Conservation (phyloP, 2,113 vertebrate genomes). For the Engystomops pustulosus region DNA sequence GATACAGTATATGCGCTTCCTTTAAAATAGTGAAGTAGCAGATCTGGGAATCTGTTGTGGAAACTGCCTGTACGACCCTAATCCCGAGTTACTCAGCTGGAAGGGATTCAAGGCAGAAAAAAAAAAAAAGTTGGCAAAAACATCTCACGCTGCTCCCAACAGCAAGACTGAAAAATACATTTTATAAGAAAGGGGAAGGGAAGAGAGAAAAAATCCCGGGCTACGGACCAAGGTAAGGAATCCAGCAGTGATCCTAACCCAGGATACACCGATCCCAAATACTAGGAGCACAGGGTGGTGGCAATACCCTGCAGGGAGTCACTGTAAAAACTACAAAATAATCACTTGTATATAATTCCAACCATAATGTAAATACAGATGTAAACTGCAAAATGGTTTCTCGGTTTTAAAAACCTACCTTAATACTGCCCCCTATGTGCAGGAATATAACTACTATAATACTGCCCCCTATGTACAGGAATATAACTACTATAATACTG, state of each 20-base stretch:
- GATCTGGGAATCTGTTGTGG: neutral
- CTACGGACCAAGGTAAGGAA: neutral
- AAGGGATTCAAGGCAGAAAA: neutral
- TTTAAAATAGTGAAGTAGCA: neutral
- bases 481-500: no score
- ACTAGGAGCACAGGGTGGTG: neutral
- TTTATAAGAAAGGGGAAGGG: neutral
- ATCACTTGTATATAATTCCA: neutral
- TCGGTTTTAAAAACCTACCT: no score
- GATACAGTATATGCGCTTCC: no score
- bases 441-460: no score
- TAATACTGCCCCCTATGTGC: no score
- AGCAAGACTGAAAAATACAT: slow-evolving; percentile 15
- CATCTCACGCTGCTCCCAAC: neutral
- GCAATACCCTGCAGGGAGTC: no score
- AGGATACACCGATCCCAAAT: neutral
- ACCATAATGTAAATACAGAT: neutral
- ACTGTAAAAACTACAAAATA: neutral
- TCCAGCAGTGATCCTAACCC: neutral
- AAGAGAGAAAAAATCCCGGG: neutral
- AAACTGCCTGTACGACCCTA: neutral
- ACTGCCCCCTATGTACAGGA: no score
- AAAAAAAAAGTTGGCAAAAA: slow-evolving; percentile 25
- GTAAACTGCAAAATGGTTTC: no score
- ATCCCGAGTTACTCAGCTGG: neutral